Percentiles rank a stretch among this genome's conserved stretches.
phyloP scores from a whole-genome alignment of 2,113 vertebrate genomes.

The Cervus canadensis region DNA sequence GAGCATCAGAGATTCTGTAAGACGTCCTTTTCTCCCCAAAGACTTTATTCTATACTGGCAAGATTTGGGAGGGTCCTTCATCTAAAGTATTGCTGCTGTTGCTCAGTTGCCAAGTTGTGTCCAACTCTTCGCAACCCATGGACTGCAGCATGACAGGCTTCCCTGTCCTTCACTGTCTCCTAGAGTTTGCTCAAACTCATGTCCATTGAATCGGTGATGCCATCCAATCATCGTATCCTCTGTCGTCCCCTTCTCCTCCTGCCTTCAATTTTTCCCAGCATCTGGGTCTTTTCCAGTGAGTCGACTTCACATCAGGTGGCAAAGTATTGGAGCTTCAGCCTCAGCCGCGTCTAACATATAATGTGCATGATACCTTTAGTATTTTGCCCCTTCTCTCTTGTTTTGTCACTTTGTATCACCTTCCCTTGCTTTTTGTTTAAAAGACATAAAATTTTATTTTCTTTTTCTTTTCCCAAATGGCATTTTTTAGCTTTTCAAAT shows the following conservation, averaged over 20 bases:
- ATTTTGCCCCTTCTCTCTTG: not conserved
- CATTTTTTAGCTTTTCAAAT: constrained; percentile 36
- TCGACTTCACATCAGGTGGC: not conserved
- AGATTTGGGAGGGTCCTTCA: not conserved
- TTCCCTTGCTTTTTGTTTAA: not conserved
- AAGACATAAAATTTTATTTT: not conserved
- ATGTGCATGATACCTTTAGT: not conserved
- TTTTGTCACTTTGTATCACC: not conserved
- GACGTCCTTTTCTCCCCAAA: not conserved
- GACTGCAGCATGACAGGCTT: not conserved
- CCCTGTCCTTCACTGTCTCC: not conserved
- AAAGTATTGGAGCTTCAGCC: not conserved
- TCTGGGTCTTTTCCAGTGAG: not conserved
- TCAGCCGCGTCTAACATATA: not conserved
- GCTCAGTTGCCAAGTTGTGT: not conserved
- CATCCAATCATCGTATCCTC: not conserved
- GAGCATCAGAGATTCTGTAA: not conserved
- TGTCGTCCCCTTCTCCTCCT: not conserved
- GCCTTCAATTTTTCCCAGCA: not conserved
- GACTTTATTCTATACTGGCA: not conserved
- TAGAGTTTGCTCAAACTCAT: not conserved
- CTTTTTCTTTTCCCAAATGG: not conserved
- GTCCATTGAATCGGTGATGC: not conserved
- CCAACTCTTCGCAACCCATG: not conserved
- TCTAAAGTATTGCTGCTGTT: not conserved